phyloP scores from a whole-genome alignment of 2,888 invertebrate genomes.

The Sinohyriopsis cumingii region DNA sequence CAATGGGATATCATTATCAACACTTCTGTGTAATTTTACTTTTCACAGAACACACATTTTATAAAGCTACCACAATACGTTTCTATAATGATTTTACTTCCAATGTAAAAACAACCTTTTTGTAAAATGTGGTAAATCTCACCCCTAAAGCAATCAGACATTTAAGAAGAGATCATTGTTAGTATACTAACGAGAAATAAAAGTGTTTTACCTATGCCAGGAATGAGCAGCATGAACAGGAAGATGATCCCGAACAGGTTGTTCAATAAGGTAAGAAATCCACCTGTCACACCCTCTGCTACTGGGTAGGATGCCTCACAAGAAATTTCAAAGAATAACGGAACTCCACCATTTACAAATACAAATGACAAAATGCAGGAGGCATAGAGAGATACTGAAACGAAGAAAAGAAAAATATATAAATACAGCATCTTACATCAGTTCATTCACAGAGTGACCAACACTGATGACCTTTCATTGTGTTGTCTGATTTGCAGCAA shows the following conservation, averaged over 20 bases:
- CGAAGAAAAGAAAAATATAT: neutral
- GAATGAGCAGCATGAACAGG: conserved; percentile 52
- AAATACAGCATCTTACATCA: neutral
- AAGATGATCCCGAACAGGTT: conserved; percentile 59
- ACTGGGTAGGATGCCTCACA: conserved; percentile 63
- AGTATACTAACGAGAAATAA: neutral
- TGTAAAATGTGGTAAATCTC: neutral
- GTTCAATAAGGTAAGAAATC: conserved; percentile 55
- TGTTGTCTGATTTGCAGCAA: too few relatives aligned
- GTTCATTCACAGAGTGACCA: too few relatives aligned
- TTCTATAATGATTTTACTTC: too few relatives aligned
- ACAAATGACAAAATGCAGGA: conserved; percentile 49
- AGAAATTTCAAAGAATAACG: conserved; percentile 58
- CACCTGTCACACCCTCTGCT: conserved; percentile 60
- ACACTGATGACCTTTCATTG: too few relatives aligned
- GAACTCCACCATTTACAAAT: conserved; percentile 52
- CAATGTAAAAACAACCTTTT: too few relatives aligned
- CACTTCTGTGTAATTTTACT: too few relatives aligned
- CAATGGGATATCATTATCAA: too few relatives aligned
- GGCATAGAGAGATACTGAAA: conserved; percentile 53
- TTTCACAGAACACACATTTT: too few relatives aligned
- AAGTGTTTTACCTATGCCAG: conserved; percentile 56
- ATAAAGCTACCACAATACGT: too few relatives aligned
- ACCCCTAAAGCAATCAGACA: neutral
- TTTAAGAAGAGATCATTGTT: neutral